Percentiles rank a stretch among this genome's conserved stretches.
phyloP scores from a whole-genome alignment of 2,888 invertebrate species.

The Meta bourneti region DNA sequence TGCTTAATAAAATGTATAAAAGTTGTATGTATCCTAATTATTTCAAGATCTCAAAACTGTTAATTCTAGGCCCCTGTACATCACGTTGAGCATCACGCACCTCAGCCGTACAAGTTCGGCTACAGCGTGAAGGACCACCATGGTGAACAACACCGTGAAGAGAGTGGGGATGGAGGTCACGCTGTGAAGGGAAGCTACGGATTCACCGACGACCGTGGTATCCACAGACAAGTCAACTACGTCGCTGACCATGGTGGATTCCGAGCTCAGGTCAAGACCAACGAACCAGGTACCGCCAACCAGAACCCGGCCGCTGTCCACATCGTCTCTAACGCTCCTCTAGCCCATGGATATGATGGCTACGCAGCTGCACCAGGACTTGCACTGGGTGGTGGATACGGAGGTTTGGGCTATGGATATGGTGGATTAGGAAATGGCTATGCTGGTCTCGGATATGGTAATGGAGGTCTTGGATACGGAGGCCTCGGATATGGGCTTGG shows the following conservation, averaged over 20 bases:
- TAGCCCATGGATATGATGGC: neutral
- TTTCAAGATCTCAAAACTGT: too few species aligned
- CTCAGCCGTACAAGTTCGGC: neutral
- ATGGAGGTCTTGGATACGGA: neutral
- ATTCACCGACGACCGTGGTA: neutral
- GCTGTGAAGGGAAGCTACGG: neutral
- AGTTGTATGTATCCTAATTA: too few species aligned
- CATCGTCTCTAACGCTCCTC: neutral
- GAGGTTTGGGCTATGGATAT: too few species aligned
- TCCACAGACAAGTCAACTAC: neutral
- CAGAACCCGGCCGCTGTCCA: neutral
- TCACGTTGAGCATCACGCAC: neutral
- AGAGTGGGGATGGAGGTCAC: neutral
- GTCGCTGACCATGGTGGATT: neutral
- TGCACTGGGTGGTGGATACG: neutral
- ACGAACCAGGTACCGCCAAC: neutral
- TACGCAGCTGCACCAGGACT: neutral
- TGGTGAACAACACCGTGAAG: neutral
- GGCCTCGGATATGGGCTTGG: neutral
- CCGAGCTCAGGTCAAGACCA: neutral
- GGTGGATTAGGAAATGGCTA: neutral
- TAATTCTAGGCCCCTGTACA: too few species aligned
- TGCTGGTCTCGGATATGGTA: neutral
- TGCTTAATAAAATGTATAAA: too few species aligned
- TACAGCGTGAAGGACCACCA: conserved; percentile 1